Conservation (phyloP, 2,888 invertebrate genomes). For the Ferrisia virgata region DNA sequence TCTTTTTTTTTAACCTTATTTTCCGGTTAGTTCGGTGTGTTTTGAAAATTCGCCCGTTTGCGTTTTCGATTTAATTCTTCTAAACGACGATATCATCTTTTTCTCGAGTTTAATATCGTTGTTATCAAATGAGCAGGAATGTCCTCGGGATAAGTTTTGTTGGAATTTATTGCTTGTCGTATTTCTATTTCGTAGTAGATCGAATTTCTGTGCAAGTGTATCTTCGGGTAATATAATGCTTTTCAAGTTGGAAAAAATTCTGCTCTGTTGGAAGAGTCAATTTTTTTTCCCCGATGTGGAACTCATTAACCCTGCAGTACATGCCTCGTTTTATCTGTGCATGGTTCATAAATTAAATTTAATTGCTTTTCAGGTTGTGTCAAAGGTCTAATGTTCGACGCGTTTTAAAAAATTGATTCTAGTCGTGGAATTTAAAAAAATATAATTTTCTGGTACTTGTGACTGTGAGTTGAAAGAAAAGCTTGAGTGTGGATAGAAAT, state of each 20-base stretch:
- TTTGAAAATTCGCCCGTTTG: not conserved
- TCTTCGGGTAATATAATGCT: not conserved
- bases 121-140: not conserved
- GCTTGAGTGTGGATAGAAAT: no score
- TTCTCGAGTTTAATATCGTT: not conserved
- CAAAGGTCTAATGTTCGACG: no score
- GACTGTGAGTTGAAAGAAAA: no score
- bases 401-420: no score
- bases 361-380: no score
- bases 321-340: no score
- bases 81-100: not conserved
- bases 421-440: no score
- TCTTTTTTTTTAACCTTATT: not conserved
- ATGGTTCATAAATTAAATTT: no score
- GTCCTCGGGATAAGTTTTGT: not conserved
- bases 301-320: no score
- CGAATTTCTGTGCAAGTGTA: not conserved
- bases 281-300: not conserved
- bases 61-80: not conserved
- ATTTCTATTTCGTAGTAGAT: not conserved
- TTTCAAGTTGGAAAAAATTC: not conserved
- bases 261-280: not conserved
- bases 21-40: not conserved
- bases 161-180: not conserved
- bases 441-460: no score